Conservation (phyloP, 2,797 vertebrate species). For the Micropoecilia bifurca region DNA sequence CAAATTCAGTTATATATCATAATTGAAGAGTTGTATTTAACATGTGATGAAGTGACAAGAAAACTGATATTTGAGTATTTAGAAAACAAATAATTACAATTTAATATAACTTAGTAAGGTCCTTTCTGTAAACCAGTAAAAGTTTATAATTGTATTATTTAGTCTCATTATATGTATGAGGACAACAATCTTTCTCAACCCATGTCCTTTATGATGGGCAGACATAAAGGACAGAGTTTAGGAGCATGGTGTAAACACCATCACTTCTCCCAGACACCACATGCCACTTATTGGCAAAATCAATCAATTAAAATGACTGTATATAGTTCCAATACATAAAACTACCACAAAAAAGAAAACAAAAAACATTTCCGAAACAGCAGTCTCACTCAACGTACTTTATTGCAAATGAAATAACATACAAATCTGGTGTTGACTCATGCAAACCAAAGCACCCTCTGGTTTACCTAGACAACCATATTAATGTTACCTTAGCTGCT, state of each 20-base stretch:
- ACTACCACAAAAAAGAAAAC: neutral
- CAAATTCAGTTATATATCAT: neutral
- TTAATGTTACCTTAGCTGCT: neutral
- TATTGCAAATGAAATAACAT: neutral
- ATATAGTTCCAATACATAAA: neutral
- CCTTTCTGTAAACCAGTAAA: neutral
- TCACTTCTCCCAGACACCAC: neutral
- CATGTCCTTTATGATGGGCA: neutral
- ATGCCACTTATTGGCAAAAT: neutral
- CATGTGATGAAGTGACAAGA: neutral
- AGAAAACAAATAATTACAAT: neutral
- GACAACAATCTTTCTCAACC: neutral
- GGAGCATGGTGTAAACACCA: neutral
- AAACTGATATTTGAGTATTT: neutral
- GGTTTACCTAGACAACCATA: neutral
- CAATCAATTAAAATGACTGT: neutral
- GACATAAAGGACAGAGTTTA: neutral
- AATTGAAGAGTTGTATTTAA: neutral
- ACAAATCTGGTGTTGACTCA: neutral
- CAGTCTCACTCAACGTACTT: neutral
- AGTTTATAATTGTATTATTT: neutral
- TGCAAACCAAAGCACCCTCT: neutral
- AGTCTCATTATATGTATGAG: neutral
- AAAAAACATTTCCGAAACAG: neutral
- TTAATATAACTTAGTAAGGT: neutral